These are phyloP conservation scores for Littorina saxatilis DNA, from an alignment of 1,140 invertebrate species.

Conservation along the genomic window DNA sequence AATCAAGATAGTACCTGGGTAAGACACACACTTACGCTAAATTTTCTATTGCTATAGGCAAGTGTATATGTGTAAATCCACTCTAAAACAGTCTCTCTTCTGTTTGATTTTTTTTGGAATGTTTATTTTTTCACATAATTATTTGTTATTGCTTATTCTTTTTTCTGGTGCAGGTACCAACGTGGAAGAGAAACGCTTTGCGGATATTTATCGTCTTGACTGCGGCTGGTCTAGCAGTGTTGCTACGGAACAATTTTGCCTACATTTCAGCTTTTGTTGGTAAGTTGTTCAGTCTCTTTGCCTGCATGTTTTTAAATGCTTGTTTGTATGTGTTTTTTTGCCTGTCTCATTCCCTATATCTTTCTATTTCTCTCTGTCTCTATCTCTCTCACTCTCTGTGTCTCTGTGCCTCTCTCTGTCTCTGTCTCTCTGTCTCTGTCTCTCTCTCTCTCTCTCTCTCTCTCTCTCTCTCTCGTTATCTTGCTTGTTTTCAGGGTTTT, in stretches of 20 bases:
- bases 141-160: neutral
- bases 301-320: neutral
- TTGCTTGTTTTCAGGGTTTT: too few relatives aligned
- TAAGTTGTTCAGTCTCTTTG: constrained; percentile 42
- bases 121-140: neutral
- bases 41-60: too few relatives aligned
- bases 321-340: neutral
- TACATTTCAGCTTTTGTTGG: constrained; percentile 68
- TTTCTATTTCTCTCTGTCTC: neutral
- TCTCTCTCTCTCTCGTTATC: too few relatives aligned
- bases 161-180: constrained; percentile 55
- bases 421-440: constrained; percentile 6
- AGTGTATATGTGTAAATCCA: too few relatives aligned
- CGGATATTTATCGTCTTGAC: constrained; percentile 57
- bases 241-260: constrained; percentile 66
- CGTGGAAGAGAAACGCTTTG: constrained; percentile 68
- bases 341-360: neutral
- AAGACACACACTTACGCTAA: too few relatives aligned
- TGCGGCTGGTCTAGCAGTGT: constrained; percentile 56
- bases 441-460: neutral
- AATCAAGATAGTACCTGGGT: too few relatives aligned
- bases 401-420: too few relatives aligned
- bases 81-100: neutral
- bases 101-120: neutral
- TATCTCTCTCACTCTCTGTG: neutral